Evolutionary conservation across 1,140 invertebrate species (phyloP), one percentile per base, ranked within the genome.

Genomic region (Drosophila miranda): DNA sequence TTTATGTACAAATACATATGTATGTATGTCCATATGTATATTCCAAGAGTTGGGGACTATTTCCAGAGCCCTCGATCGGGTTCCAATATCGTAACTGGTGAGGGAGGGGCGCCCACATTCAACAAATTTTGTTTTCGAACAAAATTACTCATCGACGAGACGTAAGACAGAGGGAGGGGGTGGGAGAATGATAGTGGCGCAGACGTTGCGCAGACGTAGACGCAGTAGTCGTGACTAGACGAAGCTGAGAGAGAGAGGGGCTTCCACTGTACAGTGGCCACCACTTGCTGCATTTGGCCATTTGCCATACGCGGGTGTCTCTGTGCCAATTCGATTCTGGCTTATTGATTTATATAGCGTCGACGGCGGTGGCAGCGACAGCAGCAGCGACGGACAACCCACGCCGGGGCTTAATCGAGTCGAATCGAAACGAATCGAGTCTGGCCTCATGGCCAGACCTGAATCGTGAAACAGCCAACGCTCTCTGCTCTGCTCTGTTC

Each of bases 261-360:
- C 43, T 44, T 68, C 34, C 26, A 26, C 23, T 50, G 46, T 34
- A 34, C 21, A 34, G 43, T 59, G 67, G 38, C 45, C 42, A 51
- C 69, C 70, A 67, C 70, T 75, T 74, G 70, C 72, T 74, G 52
- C 60, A 67, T 74, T 68, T 75, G 71, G 72, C 70, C 62, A 75
- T 59, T 75, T 66, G 73, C 75, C 60, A 71, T 69, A 78, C 72
- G 81, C 81, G 81, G 81, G 80, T 84, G 76, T 86, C 59, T 71
- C 49, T 75, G 71, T 75, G 71, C 61, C 71, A 75, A 73, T 75
- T 75, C 61, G 54, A 67, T 50, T 74, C 48, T 58, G 53, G 28
- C 67, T 78, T 77, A 82, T 77, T 82, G 79, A 82, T 82, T 82
- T 82, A 82, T 82, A 78, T 76, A 57, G 57, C 64, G 71, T 45